Base-by-base conservation (phyloP, 2,797 vertebrate genomes). In the Eremophila alpestris region DNA sequence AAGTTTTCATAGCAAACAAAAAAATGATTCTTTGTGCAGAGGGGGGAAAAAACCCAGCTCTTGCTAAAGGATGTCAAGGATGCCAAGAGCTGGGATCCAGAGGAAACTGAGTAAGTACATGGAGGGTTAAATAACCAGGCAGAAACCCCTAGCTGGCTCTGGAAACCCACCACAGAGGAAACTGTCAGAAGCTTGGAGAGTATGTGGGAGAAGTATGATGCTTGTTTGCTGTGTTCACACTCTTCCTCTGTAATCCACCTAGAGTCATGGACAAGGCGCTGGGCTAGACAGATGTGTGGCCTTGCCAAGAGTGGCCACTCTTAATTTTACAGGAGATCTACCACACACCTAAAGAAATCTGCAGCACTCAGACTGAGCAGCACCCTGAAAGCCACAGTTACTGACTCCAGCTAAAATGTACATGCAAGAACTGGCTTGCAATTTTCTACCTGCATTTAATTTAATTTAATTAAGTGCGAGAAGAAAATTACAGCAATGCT, bases 371-470 rank as follows among this genome's bases (percentile, higher is more conserved):
- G 34, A 29, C 41, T 40, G 29, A 87, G 73, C 46, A 5, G 0
- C 16, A 7, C 12, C 52, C n/a, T 52, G 43, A 75, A 54, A 75
- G 29, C 29, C 86, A 27, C 27, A 18, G 54, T n/a, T 20, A 58
- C 34, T 63, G 48, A 48, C 18, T 32, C 16, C 52, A 74, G 13
- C 32, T 6, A 54, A 49, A 46, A 67, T 0, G 9, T 4, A 58
- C 3, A 2, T 3, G 34, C 51, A 59, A 52, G 36, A 63, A 49
- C 55, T 32, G 41, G 81, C 59, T 21, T 2, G 5, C 0, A 0
- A 65, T 30, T 29, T 89, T 55, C 74, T 49, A 79, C 59, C 41
- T 46, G 38, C 41, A 29, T 38, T 87, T 85, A 16, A 60, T 38
- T 85, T 51, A 11, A 69, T 20, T 83, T 49, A 73, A 88, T 30